A percentile compares a stretch with the other conserved stretches of the same genome.
Evolutionary conservation across 2,797 vertebrate genomes (phyloP).

Genomic region (Clamator glandarius): DNA sequence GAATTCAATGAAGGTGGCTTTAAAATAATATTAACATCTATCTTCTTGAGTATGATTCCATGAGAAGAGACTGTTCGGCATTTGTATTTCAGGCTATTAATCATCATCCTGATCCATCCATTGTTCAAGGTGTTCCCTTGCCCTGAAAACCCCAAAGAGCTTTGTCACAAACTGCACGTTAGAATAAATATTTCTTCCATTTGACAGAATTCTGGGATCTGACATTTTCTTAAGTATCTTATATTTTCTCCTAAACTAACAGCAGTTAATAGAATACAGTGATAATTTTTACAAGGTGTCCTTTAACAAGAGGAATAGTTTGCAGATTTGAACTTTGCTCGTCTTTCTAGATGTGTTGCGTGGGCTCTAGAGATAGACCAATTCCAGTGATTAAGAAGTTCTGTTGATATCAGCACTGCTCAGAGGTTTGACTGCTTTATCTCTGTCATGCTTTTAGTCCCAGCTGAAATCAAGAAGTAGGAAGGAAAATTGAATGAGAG

Average conservation of each 20-base stretch:
- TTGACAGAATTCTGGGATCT: background rate
- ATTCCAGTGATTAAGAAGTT: constrained; percentile 29
- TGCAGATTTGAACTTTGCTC: background rate
- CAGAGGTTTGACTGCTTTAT: constrained; percentile 43
- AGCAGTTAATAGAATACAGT: background rate
- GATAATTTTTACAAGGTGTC: constrained; percentile 5
- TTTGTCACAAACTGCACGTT: background rate
- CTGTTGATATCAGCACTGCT: constrained; percentile 41
- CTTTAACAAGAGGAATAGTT: background rate
- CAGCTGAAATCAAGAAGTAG: constrained; percentile 53
- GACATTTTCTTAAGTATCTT: constrained; percentile 4
- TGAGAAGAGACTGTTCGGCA: background rate
- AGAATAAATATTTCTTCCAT: constrained; percentile 17
- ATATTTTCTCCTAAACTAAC: constrained; percentile 38
- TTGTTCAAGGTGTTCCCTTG: background rate
- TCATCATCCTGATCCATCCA: constrained; percentile 14
- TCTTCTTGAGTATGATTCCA: background rate
- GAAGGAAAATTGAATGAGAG: constrained; percentile 23
- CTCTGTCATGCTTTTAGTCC: constrained; percentile 26
- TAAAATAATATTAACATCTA: constrained; percentile 41
- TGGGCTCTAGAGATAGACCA: constrained; percentile 14
- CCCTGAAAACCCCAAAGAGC: background rate
- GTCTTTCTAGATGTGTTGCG: background rate
- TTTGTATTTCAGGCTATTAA: constrained; percentile 19
- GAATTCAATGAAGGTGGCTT: background rate